Base-by-base conservation (phyloP, 2,797 vertebrate species). In the Pseudochaenichthys georgianus region DNA sequence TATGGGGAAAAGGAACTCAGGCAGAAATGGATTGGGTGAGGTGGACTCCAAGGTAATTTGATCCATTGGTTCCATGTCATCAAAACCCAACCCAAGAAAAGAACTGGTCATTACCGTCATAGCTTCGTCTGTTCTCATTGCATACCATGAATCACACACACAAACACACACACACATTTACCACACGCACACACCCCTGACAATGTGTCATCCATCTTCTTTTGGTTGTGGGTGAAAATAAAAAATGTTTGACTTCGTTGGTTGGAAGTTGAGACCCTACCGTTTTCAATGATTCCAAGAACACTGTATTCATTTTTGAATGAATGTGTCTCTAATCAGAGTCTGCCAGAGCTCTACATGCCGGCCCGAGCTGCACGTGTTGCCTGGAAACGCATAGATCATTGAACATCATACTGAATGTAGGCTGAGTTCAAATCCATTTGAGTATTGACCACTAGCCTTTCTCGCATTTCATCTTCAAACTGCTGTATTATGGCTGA, bases 21-120 rank as follows among this genome's bases (percentile, higher is more conserved):
- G 82, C 87, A 86, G 87, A 75, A 92, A 88, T 78, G 89, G 89
- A 90, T 86, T 89, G 92, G 82, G 89, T 88, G 88, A 91, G 85
- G 85, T 83, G 82, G 80, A 90, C 31, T 84, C 83, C 0, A 92
- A 94, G 94, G 92, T 93, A 92, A 94, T 80, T 77, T 71, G 21
- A 64, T 57, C 15, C 0, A 38, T 38, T 51, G 48, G 66, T 80
- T 86, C 86, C 52, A 59, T 77, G 74, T 83, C 82, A 66, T 75
- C 13, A 52, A 73, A 47, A 34, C 38, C 2, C 42, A 42, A 1
- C 0, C 28, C n/a, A 13, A 64, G 42, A 31, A 57, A 45, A 38
- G 45, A 16, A 43, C 21, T 5, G 38, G 34, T 69, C 70, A 64
- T 80, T 19, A 1, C 42, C 50, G 41, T 61, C 28, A 38, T 52